phyloP scores from a whole-genome alignment of 2,888 invertebrate genomes.

The Eupithecia abbreviata region DNA sequence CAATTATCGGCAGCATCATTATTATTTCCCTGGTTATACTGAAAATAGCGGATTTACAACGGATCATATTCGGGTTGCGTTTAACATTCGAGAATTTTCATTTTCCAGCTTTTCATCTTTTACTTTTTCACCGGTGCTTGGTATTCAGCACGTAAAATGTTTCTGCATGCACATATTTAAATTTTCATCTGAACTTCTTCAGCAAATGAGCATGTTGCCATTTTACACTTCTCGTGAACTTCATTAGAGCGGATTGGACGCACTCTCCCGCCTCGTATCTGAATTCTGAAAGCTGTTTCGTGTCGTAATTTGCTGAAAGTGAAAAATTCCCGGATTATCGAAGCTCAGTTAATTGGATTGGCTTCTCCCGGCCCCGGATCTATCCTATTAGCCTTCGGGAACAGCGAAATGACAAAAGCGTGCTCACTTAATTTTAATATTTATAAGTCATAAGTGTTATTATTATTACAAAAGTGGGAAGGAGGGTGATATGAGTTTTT shows the following conservation, averaged over 20 bases:
- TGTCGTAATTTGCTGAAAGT: constrained; percentile 60
- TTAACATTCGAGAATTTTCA: constrained; percentile 20
- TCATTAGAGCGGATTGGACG: constrained; percentile 69
- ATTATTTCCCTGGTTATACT: constrained; percentile 26
- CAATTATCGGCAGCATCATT: constrained; percentile 34
- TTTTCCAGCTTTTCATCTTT: constrained; percentile 9
- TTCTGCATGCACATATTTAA: constrained; percentile 28
- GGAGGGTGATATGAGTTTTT: not conserved
- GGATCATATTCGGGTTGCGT: constrained; percentile 16
- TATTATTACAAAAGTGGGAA: not conserved
- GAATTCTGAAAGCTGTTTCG: constrained; percentile 48
- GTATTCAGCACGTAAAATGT: constrained; percentile 28
- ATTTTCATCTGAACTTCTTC: constrained; percentile 44
- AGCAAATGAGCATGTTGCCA: constrained; percentile 51
- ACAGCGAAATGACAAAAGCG: constrained; percentile 23
- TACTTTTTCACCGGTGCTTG: constrained; percentile 1
- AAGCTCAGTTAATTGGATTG: constrained; percentile 43
- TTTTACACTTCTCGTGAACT: constrained; percentile 55
- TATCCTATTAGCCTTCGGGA: constrained; percentile 23
- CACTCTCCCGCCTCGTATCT: constrained; percentile 52
- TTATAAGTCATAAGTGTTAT: not conserved
- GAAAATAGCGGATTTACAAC: constrained; percentile 26
- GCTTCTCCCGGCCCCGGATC: constrained; percentile 19
- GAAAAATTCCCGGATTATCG: constrained; percentile 57
- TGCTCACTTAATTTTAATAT: constrained; percentile 17